Evolutionary conservation across 64 coral and sea anemone species (phyloP).

Genomic region (Montipora capricornis): DNA sequence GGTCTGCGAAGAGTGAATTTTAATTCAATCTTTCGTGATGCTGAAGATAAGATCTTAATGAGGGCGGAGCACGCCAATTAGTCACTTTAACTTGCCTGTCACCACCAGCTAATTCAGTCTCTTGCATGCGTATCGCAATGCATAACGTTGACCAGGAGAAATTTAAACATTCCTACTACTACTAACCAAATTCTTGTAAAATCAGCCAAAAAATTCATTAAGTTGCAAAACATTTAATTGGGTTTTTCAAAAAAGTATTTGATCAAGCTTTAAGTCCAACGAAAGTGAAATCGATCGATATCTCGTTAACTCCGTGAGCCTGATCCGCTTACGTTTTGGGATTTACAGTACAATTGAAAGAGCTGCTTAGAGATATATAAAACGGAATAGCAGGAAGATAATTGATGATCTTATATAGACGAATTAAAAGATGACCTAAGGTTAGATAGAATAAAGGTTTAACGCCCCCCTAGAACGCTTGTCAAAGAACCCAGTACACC

Average conservation of each 20-base stretch:
- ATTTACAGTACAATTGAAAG: slow-evolving; percentile 59
- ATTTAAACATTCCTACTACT: background rate
- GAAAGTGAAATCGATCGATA: slow-evolving; percentile 34
- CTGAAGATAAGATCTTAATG: slow-evolving; percentile 53
- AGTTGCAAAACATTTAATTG: background rate
- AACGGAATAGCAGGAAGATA: slow-evolving; percentile 63
- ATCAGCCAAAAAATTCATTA: background rate
- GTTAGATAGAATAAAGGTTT: slow-evolving; percentile 70
- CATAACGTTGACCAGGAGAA: background rate
- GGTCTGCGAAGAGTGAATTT: background rate
- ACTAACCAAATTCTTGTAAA: background rate
- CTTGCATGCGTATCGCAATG: background rate
- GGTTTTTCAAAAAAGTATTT: background rate
- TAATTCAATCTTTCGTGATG: slow-evolving; percentile 35
- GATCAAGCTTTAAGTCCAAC: background rate
- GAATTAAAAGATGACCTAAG: slow-evolving; percentile 66
- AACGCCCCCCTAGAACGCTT: slow-evolving; percentile 66
- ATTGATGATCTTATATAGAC: slow-evolving; percentile 64
- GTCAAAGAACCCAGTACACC: slow-evolving; percentile 74
- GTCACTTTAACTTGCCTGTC: slow-evolving; percentile 58
- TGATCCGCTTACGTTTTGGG: slow-evolving; percentile 51
- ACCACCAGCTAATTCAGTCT: background rate
- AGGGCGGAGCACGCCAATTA: slow-evolving; percentile 57
- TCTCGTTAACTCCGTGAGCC: slow-evolving; percentile 43
- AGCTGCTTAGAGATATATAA: slow-evolving; percentile 60